Evolutionary conservation across 2,113 vertebrate species (phyloP).

Genomic region (Budorcas taxicolor): DNA sequence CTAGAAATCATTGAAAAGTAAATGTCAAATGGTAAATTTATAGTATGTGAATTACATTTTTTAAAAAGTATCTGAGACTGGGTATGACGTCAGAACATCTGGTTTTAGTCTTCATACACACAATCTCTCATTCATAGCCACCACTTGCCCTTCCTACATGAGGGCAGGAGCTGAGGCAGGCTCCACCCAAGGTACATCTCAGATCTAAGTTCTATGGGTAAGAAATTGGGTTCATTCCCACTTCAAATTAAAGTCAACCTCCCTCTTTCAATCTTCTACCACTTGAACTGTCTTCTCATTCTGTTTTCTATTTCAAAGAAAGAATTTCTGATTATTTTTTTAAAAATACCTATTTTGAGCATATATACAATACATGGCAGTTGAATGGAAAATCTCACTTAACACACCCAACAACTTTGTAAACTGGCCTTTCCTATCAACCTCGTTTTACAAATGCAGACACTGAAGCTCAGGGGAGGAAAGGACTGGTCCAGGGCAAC

Average conservation of each 20-base stretch:
- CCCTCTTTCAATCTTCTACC: neutral
- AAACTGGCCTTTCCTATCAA: neutral
- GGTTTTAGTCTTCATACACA: neutral
- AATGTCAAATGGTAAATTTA: neutral
- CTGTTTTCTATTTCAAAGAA: neutral
- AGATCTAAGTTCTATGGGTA: neutral
- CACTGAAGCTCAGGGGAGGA: neutral
- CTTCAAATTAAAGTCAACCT: neutral
- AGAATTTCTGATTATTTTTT: neutral
- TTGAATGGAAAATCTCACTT: neutral
- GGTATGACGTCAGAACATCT: neutral
- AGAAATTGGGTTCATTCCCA: neutral
- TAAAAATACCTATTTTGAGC: neutral
- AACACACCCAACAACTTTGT: neutral
- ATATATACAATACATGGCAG: neutral
- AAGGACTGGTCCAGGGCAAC: neutral
- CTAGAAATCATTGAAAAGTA: neutral
- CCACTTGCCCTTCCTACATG: neutral
- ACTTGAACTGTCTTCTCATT: neutral
- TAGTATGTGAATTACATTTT: neutral
- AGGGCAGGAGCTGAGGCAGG: neutral
- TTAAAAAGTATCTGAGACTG: neutral
- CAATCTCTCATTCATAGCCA: neutral
- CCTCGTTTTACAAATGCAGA: neutral
- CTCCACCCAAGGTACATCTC: neutral